Conservation (phyloP, 2,888 invertebrate genomes). For the Stenodera caucasica region DNA sequence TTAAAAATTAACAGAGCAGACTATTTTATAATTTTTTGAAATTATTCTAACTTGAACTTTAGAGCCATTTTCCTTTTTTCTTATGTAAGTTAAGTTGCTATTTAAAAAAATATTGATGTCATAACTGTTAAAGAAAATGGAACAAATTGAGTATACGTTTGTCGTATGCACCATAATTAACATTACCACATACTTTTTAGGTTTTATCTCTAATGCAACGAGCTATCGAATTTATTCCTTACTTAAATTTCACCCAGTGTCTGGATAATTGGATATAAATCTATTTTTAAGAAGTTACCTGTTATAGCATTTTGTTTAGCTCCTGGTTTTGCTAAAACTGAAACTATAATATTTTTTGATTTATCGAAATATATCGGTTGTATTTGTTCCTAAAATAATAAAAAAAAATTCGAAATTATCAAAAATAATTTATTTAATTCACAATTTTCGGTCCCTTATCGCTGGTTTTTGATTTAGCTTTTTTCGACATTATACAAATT, state of each 20-base stretch:
- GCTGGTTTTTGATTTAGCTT: background rate
- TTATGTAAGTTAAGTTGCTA: too few relatives aligned
- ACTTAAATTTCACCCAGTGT: background rate
- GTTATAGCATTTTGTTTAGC: slow-evolving; percentile 72
- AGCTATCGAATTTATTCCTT: too few relatives aligned
- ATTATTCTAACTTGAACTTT: too few relatives aligned
- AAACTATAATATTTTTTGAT: slow-evolving; percentile 64
- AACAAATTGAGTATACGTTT: slow-evolving; percentile 1
- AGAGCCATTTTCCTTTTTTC: too few relatives aligned
- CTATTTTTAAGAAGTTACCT: slow-evolving; percentile 28
- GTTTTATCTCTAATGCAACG: too few relatives aligned
- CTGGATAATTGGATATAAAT: too few relatives aligned
- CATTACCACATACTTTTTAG: too few relatives aligned
- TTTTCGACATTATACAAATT: background rate
- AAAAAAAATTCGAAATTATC: background rate
- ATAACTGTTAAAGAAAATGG: too few relatives aligned
- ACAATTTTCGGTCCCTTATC: background rate
- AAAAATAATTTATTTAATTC: background rate
- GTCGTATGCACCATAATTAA: too few relatives aligned
- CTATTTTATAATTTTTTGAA: too few relatives aligned
- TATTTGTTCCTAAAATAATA: slow-evolving; percentile 24
- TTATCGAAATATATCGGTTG: slow-evolving; percentile 59
- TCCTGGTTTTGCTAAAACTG: slow-evolving; percentile 74
- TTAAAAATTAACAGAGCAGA: too few relatives aligned
- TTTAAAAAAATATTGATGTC: too few relatives aligned